Base-by-base conservation (phyloP, 2,797 vertebrate species). In the Oreochromis mossambicus region DNA sequence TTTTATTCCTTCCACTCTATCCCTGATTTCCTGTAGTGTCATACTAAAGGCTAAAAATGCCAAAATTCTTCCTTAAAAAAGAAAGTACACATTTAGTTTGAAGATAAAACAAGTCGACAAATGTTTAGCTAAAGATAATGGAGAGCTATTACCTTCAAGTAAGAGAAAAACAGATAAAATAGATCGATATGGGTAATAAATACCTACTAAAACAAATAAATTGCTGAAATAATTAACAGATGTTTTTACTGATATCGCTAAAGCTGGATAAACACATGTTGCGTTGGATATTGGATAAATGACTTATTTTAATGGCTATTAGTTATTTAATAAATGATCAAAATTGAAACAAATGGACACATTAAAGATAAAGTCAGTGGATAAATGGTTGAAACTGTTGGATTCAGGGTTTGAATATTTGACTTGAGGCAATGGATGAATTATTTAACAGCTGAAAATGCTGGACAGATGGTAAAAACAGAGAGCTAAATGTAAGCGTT, bases 1-100 rank as follows among this genome's bases (percentile, higher is more conserved):
- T 36, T 63, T 41, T 41, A 68, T 9, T 41, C 36, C 12, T 41
- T 14, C 36, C n/a, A 21, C 36, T 41, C 5, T 66, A 13, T 8
- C 36, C 34, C 12, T 13, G 34, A 38, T 21, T 66, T 41, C 13
- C 63, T 68, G 12, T 41, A 21, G 63, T 41, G 0, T 68, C 63
- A 68, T 15, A 46, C 5, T 70, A 17, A 17, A 46, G 38, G 14
- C 38, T 26, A 70, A 46, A 70, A 70, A 70, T 70, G 66, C 2
- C 0, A 0, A 26, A 46, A 26, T 43, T 8, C 36, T 24, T 1
- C n/a, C 13, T 68, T 15, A 15, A 68, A 68, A 68, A 24, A 10
- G 8, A 26, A 46, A 70, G 13, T 70, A 3, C 66, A 70, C 21
- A 0, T 70, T 70, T 41, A 43, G 0, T 24, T 70, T 43, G n/a